Base-by-base conservation (phyloP, 2,888 invertebrate genomes). In the Schrankia costaestrigalis region DNA sequence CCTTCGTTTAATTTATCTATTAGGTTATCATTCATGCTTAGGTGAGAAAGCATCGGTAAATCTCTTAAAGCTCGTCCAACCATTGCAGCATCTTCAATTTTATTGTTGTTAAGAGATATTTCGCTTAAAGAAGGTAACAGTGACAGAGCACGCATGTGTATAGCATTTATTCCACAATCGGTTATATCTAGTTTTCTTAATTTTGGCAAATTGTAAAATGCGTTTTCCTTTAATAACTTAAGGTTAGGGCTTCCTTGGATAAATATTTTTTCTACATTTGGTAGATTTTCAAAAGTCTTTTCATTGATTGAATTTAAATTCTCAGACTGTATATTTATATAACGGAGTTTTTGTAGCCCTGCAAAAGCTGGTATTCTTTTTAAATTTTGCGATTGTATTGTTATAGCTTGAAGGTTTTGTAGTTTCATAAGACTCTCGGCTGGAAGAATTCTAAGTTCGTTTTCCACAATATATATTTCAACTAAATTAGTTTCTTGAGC, bases 381-480 rank as follows among this genome's bases (percentile, higher is more conserved):
- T 44, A 96, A 82, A 46, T 91, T 90, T 40, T 93, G 92, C 5
- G 94, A 93, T 72, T 95, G 94, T 55, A 96, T 89, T 1, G 96
- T 96, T 23, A 96, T 90, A 2, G 96, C 96, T 86, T 96, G 93
- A 32, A 96, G 85, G 48, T 92, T 92, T 55, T 91, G 90, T 56
- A 95, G 81, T 58, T 93, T 92, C 46, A 91, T 90, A 26, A 96
- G 78, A 55, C 94, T 94, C 71, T 95, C 95, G 1, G 92, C 89
- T 0, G 96, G 95, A 29, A 96, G 84, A 53, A 92, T 94, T 41
- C 94, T 90, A 29, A 96, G 73, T 48, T 94, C 93, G 9, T 95
- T 94, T 76, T 96, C 96, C 1, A 96, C 96, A 15, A 96, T 90
- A 61, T 93, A 96, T 34, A 96, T 89, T 81, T 96, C 96, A 52